Evolutionary conservation across 1,140 invertebrate species (phyloP).

Genomic region (Caenorhabditis briggsae): DNA sequence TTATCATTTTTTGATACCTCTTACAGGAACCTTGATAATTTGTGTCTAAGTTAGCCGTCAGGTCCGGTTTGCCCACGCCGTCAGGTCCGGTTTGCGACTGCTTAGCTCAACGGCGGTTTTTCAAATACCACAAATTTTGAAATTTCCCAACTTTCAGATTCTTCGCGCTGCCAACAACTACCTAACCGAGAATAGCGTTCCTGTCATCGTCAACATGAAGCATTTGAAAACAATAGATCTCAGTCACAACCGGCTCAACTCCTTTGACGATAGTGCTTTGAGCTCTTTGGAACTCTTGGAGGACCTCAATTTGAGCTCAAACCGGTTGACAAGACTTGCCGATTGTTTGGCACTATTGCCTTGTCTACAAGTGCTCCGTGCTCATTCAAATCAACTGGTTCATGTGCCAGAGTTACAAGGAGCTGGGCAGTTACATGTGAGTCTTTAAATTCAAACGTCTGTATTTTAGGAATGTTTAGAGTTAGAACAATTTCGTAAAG

Average conservation of each 20-base stretch:
- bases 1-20: too few species aligned
- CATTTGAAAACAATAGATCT: slow-evolving; percentile 56
- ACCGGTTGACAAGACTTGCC: slow-evolving; percentile 43
- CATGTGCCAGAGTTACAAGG: slow-evolving; percentile 37
- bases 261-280: slow-evolving; percentile 63
- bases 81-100: too few species aligned
- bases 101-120: too few species aligned
- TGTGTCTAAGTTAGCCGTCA: background rate
- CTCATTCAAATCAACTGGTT: slow-evolving; percentile 63
- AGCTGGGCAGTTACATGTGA: slow-evolving; percentile 21
- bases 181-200: slow-evolving; percentile 56
- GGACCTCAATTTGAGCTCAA: slow-evolving; percentile 63
- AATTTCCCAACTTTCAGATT: slow-evolving; percentile 46
- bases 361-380: slow-evolving; percentile 53
- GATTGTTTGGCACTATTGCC: slow-evolving; percentile 54
- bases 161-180: slow-evolving; percentile 55
- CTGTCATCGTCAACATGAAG: slow-evolving; percentile 53
- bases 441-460: background rate
- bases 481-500: too few species aligned
- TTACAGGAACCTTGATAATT: background rate
- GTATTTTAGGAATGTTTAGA: too few species aligned
- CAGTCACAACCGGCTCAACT: slow-evolving; percentile 56
- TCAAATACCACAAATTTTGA: too few species aligned
- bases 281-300: slow-evolving; percentile 51
- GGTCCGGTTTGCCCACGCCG: too few species aligned